Conservation (phyloP, 2,888 invertebrate species). For the Agonopterix heracliana region DNA sequence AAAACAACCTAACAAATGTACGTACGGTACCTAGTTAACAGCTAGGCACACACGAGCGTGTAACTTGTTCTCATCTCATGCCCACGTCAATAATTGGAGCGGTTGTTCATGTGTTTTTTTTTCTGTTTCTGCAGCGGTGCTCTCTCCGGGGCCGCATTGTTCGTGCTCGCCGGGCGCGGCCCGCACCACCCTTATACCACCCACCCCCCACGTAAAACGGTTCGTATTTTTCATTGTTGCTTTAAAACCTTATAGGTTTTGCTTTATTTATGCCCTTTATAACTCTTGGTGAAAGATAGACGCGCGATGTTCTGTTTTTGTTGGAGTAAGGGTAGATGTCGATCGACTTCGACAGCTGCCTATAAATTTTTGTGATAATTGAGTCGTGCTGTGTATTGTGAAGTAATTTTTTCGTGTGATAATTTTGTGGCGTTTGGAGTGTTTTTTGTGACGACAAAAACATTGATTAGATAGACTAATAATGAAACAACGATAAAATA, state of each 20-base stretch:
- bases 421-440: too few relatives aligned
- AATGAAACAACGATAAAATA: too few relatives aligned
- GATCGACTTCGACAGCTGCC: too few relatives aligned
- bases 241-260: constrained; percentile 74
- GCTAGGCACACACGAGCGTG: background rate
- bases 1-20: too few relatives aligned
- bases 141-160: constrained; percentile 63
- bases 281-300: constrained; percentile 65
- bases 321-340: background rate
- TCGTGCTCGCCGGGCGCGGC: constrained; percentile 43
- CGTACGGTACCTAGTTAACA: background rate
- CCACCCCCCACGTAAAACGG: constrained; percentile 61
- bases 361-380: too few relatives aligned
- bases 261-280: constrained; percentile 72
- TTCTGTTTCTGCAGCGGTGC: constrained; percentile 63
- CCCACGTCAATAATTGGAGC: constrained; percentile 73
- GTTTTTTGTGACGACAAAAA: too few relatives aligned
- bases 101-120: constrained; percentile 64
- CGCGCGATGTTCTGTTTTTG: constrained; percentile 58
- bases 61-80: constrained; percentile 44
- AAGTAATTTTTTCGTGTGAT: too few relatives aligned
- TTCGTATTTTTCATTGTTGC: constrained; percentile 76
- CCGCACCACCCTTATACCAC: constrained; percentile 31
- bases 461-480: too few relatives aligned
- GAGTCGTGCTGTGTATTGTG: too few relatives aligned